Conservation (phyloP, 2,113 vertebrate genomes). For the Triplophysa tibetana region DNA sequence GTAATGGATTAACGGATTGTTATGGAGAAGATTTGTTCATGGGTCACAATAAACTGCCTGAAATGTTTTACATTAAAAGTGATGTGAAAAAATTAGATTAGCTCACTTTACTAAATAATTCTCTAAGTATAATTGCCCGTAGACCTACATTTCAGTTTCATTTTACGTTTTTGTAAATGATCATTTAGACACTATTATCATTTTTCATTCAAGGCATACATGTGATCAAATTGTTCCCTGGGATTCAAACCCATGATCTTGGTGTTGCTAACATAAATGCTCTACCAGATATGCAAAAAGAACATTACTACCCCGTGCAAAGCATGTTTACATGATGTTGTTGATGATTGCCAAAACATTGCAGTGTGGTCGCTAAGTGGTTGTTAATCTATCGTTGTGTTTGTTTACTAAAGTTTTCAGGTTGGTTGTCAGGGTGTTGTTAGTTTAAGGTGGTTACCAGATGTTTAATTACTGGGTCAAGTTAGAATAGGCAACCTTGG, state of each 20-base stretch:
- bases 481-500: not conserved
- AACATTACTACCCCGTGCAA: too few relatives aligned
- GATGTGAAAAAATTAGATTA: not conserved
- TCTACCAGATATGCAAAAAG: too few relatives aligned
- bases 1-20: slow-evolving; percentile 20
- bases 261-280: too few relatives aligned
- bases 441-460: not conserved
- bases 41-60: not conserved
- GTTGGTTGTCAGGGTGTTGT: not conserved
- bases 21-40: not conserved
- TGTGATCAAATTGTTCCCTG: too few relatives aligned
- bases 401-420: not conserved
- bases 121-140: not conserved
- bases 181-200: too few relatives aligned
- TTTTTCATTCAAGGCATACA: too few relatives aligned
- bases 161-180: too few relatives aligned
- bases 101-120: not conserved
- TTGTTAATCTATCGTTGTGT: not conserved
- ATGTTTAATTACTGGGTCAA: not conserved
- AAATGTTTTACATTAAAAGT: not conserved
- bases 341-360: too few relatives aligned
- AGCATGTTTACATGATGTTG: too few relatives aligned
- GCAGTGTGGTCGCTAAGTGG: not conserved
- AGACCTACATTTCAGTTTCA: not conserved
- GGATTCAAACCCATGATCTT: too few relatives aligned